Conservation (phyloP, 2,797 vertebrate genomes). For the Rousettus madagascariensis region DNA sequence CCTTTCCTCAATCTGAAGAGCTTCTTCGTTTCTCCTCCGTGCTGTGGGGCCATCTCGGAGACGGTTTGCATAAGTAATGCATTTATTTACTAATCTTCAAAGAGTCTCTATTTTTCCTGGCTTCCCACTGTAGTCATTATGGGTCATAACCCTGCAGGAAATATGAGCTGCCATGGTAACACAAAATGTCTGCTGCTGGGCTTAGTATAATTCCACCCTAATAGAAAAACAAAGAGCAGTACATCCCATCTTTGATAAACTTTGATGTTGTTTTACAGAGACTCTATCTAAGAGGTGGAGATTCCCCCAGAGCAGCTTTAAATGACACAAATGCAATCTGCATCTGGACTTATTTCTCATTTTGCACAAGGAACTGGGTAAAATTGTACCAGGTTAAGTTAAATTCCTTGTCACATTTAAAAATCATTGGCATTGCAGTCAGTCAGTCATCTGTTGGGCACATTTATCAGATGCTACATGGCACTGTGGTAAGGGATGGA, state of each 20-base stretch:
- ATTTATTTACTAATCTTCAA: constrained; percentile 96
- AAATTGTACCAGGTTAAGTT: constrained; percentile 60
- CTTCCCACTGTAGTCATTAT: constrained; percentile 98
- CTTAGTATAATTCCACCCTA: constrained; percentile 98
- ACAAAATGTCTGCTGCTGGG: constrained; percentile 97
- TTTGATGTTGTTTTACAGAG: constrained; percentile 91
- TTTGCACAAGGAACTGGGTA: constrained; percentile 62
- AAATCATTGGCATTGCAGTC: constrained; percentile 50
- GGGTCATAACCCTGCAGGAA: constrained; percentile 99
- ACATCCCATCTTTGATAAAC: constrained; percentile 98
- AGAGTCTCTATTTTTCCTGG: constrained; percentile 93
- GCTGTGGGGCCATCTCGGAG: constrained; percentile 87
- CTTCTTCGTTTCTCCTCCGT: constrained; percentile 84
- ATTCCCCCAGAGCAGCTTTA: constrained; percentile 73
- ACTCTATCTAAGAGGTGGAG: constrained; percentile 93
- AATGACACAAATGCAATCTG: constrained; percentile 72
- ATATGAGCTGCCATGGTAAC: constrained; percentile 99
- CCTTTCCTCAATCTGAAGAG: constrained; percentile 84
- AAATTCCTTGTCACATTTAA: constrained; percentile 71
- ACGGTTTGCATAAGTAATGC: constrained; percentile 95
- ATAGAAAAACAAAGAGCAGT: constrained; percentile 98
- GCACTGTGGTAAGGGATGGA: constrained; percentile 29
- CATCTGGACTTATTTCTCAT: constrained; percentile 61
- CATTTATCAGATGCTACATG: constrained; percentile 56
- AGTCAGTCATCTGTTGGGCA: constrained; percentile 59